Evolutionary conservation across 2,797 vertebrate species (phyloP).

Genomic region (Oryzias dopingdopingensis): DNA sequence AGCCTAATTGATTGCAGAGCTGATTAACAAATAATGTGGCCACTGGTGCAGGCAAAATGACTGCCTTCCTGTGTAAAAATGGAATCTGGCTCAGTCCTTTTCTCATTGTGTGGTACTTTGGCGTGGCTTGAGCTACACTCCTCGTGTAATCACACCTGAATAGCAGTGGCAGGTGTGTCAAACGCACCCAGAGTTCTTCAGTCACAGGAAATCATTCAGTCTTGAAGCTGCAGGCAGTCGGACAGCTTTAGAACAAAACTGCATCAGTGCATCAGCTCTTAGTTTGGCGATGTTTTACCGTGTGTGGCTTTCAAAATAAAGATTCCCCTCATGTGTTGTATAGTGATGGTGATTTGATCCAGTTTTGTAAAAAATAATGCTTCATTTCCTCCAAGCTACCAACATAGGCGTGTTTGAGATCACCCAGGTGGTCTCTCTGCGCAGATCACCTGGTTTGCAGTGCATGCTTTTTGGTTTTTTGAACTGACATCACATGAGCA

Average conservation of each 20-base stretch:
- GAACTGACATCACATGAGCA: too few species aligned
- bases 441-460: too few species aligned
- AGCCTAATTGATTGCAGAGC: constrained; percentile 41
- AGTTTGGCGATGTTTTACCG: too few species aligned
- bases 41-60: constrained; percentile 19
- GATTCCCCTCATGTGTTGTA: too few species aligned
- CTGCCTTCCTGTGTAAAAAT: constrained; percentile 3
- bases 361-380: too few species aligned
- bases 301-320: too few species aligned
- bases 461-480: too few species aligned
- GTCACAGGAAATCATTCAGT: background rate
- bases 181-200: constrained; percentile 1
- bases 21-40: constrained; percentile 46
- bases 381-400: too few species aligned
- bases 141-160: background rate
- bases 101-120: background rate
- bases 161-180: constrained; percentile 2
- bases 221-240: background rate
- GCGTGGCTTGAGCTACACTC: constrained; percentile 6
- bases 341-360: too few species aligned
- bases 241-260: constrained; percentile 1
- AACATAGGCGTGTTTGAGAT: too few species aligned
- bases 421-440: too few species aligned
- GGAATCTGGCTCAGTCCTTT: background rate
- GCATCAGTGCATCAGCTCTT: background rate